Evolutionary conservation across 2,888 invertebrate species (phyloP).

Genomic region (Drosophila algonquin): DNA sequence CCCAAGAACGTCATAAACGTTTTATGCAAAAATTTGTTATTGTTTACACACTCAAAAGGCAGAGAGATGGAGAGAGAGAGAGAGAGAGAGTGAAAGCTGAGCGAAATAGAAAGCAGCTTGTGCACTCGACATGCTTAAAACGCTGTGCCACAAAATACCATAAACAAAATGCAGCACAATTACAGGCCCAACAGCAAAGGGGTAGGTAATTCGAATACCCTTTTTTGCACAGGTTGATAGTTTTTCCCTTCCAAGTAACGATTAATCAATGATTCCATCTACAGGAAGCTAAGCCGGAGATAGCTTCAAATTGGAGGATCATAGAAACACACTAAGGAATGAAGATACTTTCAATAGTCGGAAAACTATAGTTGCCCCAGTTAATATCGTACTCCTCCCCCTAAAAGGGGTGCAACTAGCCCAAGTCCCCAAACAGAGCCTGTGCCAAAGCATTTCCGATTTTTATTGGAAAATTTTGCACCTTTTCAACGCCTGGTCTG

Average conservation of each 20-base stretch:
- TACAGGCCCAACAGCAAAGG: constrained; percentile 28
- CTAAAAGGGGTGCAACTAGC: no score
- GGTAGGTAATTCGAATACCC: background rate
- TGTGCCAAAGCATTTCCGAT: constrained; percentile 13
- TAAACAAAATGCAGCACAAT: constrained; percentile 34
- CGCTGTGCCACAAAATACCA: constrained; percentile 19
- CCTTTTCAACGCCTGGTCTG: constrained; percentile 19
- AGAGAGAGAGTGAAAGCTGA: background rate
- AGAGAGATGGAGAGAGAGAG: background rate
- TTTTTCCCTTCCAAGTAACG: no score
- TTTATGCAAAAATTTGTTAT: constrained; percentile 69
- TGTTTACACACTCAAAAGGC: constrained; percentile 57
- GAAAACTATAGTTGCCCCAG: no score
- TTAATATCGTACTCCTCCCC: no score
- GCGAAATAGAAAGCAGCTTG: constrained; percentile 1
- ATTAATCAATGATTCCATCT: no score
- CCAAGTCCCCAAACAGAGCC: background rate
- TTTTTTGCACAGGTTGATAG: background rate
- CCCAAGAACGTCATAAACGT: constrained; percentile 53
- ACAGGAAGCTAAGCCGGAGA: no score
- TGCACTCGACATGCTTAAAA: constrained; percentile 61
- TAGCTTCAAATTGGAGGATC: no score
- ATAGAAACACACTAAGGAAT: no score
- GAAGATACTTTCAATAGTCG: no score
- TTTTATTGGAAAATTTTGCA: constrained; percentile 62